Evolutionary conservation across 2,888 invertebrate species (phyloP), one percentile per base, ranked within the genome.

Genomic region (Mesopsocus fuscifrons): DNA sequence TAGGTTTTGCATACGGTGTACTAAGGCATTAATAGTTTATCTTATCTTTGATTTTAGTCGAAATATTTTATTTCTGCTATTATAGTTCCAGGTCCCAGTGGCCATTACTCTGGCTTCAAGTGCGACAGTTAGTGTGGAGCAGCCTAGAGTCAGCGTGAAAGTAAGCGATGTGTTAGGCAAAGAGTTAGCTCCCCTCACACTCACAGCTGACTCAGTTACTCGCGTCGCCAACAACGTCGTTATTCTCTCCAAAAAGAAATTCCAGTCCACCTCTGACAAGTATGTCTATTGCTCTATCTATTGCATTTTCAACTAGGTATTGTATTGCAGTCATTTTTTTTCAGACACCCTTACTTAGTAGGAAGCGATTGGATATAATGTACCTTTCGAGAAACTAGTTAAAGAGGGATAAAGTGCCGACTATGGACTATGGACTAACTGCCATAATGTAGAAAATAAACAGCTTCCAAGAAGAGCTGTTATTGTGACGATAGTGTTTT

Each of bases 71-170:
- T 44, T 47, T 44, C 15, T 44, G 50, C 42, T 42, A 57, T 57
- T n/a, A 18, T 62, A 74, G 72, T 67, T 62, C 54, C 71, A 82
- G 38, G 69, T 84, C n/a, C 92, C 92, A 6, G 74, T 91, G 47
- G 80, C 83, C 55, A 75, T 94, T 45, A 71, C 80, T 2, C 66
- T 89, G 48, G 74, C 78, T 49, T 83, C 85, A 51, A 73, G 73
- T 54, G 76, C 81, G 38, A 42, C 16, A 47, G 48, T 33, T 20
- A 38, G 38, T 17, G 50, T 54, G 5, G 74, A 81, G 8, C 71
- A 77, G 4, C 80, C 84, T n/a, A 65, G 70, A 3, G 69, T 91
- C 1, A 70, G 70, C 34, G 69, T 85, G 33, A 71, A 72, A 45
- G 70, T 85, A 42, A 76, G 77, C 1, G 77, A 85, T 61, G 62